Evolutionary conservation across 2,888 invertebrate genomes (phyloP), one percentile per base, ranked within the genome.

Genomic region (Rhingia campestris): DNA sequence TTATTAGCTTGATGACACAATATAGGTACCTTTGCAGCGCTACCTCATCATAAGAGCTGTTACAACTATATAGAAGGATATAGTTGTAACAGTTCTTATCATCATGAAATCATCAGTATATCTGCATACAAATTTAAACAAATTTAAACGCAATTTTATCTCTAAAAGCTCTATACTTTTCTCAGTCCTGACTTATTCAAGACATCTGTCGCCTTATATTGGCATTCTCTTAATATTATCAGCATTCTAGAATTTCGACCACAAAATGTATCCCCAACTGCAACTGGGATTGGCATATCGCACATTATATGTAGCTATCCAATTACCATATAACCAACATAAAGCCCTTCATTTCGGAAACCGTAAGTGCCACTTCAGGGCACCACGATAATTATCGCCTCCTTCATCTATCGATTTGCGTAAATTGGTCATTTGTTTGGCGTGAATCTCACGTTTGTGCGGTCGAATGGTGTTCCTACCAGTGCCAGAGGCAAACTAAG

Each of bases 341-440:
- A 22, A 64, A 59, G 69, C 33, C 47, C 32, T 59, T 59, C 49
- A 53, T 53, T 53, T 22, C 45, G 9, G 4, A 49, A 56, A 51
- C 73, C 63, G 41, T 69, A 64, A 82, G 69, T 49, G 63, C 72
- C 56, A 82, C 82, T 82, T 63, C 45, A 79, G 56, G 79, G 73
- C 69, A 58, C 61, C 54, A 49, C 63, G 45, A 82, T 82, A 69
- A 81, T 79, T 73, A 82, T 76, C 82, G 67, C 70, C 63, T 56
- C 56, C 63, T 39, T 63, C 77, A 77, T 77, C 59, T 41, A 79
- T 72, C 51, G 76, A 69, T 76, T 76, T 69, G 56, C 69, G 32
- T 72, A 79, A 70, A 72, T 64, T 79, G 70, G 70, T 79, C 70
- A 64, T 64, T 72, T 70, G 64, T 64, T 66, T 79, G 64, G 79